phyloP scores from a whole-genome alignment of 2,888 invertebrate genomes.

The Mesopsocus fuscifrons region DNA sequence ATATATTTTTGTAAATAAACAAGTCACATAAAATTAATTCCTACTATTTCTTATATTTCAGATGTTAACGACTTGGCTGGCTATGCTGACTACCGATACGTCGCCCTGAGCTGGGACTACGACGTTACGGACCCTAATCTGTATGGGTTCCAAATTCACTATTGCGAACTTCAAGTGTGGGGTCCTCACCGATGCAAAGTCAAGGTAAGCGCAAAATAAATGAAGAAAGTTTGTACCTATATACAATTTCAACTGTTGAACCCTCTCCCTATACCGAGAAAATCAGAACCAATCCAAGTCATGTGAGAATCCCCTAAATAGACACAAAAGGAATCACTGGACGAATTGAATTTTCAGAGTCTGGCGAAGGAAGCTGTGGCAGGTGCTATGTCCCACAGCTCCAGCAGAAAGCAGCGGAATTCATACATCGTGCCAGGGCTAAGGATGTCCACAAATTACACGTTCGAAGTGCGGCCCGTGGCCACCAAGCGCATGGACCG shows the following conservation, averaged over 20 bases:
- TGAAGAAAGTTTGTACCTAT: too few species aligned
- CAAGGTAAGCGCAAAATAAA: too few species aligned
- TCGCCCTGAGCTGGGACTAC: slow-evolving; percentile 42
- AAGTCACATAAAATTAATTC: too few species aligned
- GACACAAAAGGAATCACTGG: too few species aligned
- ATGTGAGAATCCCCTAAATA: too few species aligned
- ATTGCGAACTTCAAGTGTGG: slow-evolving; percentile 64
- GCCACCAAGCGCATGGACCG: slow-evolving; percentile 26
- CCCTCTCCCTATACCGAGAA: too few species aligned
- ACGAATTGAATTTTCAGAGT: too few species aligned
- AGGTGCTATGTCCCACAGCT: background rate
- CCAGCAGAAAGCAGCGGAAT: slow-evolving; percentile 23
- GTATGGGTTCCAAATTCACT: slow-evolving; percentile 47
- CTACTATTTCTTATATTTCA: too few species aligned
- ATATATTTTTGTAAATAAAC: too few species aligned
- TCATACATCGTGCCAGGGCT: slow-evolving; percentile 44
- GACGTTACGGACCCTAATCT: slow-evolving; percentile 27
- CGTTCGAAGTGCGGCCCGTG: slow-evolving; percentile 50
- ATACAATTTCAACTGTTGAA: too few species aligned
- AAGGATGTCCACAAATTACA: slow-evolving; percentile 66
- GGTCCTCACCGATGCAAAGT: slow-evolving; percentile 56
- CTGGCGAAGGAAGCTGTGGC: background rate
- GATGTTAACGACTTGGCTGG: slow-evolving; percentile 40
- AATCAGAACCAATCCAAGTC: too few species aligned
- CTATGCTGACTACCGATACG: slow-evolving; percentile 45